A percentile compares a stretch with the other conserved stretches of the same genome.
Evolutionary conservation across 1,140 invertebrate genomes (phyloP).

Genomic region (Musca vetustissima): DNA sequence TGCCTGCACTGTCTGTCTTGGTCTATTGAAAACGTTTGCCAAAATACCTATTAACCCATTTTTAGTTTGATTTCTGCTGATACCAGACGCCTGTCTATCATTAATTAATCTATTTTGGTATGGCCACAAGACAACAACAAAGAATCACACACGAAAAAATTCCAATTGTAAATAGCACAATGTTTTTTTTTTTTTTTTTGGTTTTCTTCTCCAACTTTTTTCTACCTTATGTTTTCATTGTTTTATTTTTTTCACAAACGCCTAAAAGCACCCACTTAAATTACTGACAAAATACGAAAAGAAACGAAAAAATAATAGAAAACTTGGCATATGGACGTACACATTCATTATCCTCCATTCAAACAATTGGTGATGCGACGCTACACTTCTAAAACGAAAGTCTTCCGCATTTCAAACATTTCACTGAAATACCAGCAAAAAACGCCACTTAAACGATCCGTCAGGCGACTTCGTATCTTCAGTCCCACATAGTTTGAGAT

Average conservation of each 20-base stretch:
- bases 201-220: too few relatives aligned
- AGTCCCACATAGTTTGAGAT: conserved; percentile 17
- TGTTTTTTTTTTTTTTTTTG: background rate
- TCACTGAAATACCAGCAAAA: background rate
- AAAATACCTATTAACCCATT: conserved; percentile 23
- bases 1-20: too few relatives aligned
- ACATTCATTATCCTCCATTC: too few relatives aligned
- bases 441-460: background rate
- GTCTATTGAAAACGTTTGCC: conserved; percentile 1
- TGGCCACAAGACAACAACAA: background rate
- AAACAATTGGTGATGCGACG: too few relatives aligned
- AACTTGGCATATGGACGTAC: too few relatives aligned
- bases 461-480: background rate
- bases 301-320: too few relatives aligned
- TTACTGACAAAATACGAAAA: background rate
- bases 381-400: conserved; percentile 5
- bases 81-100: conserved; percentile 18
- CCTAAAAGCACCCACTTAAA: conserved; percentile 21
- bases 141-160: background rate
- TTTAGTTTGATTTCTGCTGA: conserved; percentile 16
- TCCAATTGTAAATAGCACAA: too few relatives aligned
- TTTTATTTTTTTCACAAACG: background rate
- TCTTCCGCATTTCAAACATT: conserved; percentile 18
- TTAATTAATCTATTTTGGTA: conserved; percentile 18
- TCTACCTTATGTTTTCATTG: too few relatives aligned